A percentile compares a stretch with the other conserved stretches of the same genome.
Evolutionary conservation across 2,888 invertebrate species (phyloP).

Genomic region (Ophion slaviceki): DNA sequence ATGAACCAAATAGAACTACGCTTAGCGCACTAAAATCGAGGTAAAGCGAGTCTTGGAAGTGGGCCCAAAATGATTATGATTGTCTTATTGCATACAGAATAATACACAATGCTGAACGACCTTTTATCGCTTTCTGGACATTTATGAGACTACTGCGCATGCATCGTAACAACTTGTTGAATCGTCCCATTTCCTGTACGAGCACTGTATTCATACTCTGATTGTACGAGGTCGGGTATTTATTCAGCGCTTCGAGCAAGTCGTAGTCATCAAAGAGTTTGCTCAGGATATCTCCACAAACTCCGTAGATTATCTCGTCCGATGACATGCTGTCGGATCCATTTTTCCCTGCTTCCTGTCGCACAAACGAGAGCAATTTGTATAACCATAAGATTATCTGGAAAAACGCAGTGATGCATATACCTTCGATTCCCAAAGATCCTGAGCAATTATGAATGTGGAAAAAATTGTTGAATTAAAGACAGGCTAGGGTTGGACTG

Average conservation of each 20-base stretch:
- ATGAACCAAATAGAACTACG: too few species aligned
- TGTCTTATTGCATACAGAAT: not conserved
- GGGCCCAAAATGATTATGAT: not conserved
- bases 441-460: constrained; percentile 68
- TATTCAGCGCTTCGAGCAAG: constrained; percentile 87
- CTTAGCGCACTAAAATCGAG: not conserved
- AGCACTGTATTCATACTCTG: constrained; percentile 98
- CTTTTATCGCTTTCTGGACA: constrained; percentile 94
- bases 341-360: constrained; percentile 87
- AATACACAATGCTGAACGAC: constrained; percentile 81
- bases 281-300: constrained; percentile 91
- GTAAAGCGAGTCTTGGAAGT: not conserved
- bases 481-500: not conserved
- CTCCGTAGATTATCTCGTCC: constrained; percentile 91
- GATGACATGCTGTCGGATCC: constrained; percentile 88
- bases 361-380: not conserved
- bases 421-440: constrained; percentile 76
- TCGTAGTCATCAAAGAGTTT: constrained; percentile 90
- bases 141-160: constrained; percentile 91
- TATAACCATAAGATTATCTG: not conserved
- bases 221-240: constrained; percentile 90
- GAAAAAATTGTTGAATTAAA: constrained; percentile 36
- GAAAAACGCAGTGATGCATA: not conserved
- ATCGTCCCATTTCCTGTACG: constrained; percentile 93
- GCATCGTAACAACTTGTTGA: constrained; percentile 90